Conservation (phyloP, 2,113 vertebrate species). For the Pomatorhinus ruficollis region DNA sequence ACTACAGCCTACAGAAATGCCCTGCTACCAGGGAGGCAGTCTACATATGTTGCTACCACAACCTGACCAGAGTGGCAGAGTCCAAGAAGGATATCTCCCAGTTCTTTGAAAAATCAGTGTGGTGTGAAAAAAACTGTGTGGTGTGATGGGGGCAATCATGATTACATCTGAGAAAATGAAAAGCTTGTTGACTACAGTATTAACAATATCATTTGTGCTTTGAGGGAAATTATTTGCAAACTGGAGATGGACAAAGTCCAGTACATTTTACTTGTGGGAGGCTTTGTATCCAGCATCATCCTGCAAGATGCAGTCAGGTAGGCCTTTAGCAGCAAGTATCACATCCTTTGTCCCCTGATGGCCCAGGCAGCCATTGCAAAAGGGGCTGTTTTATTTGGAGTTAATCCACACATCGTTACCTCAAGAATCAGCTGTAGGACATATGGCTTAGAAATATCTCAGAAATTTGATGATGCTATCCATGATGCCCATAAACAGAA, state of each 20-base stretch:
- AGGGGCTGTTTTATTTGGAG: constrained; percentile 33
- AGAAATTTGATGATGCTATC: not conserved
- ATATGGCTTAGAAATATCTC: rapidly evolving
- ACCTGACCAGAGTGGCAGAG: not conserved
- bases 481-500: not conserved
- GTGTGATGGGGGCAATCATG: not conserved
- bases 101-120: not conserved
- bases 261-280: constrained; percentile 46
- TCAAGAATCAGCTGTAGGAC: constrained; percentile 11
- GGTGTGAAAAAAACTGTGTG: not conserved
- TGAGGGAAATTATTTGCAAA: constrained; percentile 13
- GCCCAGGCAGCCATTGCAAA: not conserved
- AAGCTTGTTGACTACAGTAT: constrained; percentile 4
- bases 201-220: not conserved
- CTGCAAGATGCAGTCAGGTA: not conserved
- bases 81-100: not conserved
- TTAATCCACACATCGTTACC: not conserved
- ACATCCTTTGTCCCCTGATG: not conserved
- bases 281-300: not conserved
- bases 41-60: not conserved
- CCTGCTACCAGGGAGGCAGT: not conserved
- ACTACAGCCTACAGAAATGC: constrained; percentile 13
- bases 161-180: constrained; percentile 17
- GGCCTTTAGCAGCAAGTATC: not conserved
- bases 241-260: not conserved